phyloP scores from a whole-genome alignment of 35 echinoderm and acorn worm species.

The Holothuria glaberrima region DNA sequence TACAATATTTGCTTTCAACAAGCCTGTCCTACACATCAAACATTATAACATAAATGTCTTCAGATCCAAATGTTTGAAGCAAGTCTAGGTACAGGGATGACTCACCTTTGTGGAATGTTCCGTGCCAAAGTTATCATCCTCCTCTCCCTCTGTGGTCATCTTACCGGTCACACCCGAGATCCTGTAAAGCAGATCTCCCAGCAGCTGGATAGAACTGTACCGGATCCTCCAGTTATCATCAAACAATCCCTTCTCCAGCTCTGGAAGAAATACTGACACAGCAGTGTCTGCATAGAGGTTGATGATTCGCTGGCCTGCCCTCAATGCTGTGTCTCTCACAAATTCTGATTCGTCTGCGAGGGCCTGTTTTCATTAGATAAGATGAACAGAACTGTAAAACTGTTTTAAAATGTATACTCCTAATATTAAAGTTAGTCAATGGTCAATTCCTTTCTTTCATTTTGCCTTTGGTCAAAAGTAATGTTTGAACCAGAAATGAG shows the following conservation, averaged over 20 bases:
- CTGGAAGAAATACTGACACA: conserved; percentile 89
- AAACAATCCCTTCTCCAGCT: conserved; percentile 93
- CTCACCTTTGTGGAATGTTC: conserved; percentile 97
- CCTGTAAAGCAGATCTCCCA: conserved; percentile 90
- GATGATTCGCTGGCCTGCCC: conserved; percentile 96
- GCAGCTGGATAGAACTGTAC: conserved; percentile 88
- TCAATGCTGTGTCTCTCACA: conserved; percentile 89
- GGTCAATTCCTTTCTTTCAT: too few species aligned
- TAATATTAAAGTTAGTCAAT: too few species aligned
- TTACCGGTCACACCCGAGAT: conserved; percentile 99
- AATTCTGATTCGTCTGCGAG: conserved; percentile 96
- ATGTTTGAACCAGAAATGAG: too few species aligned
- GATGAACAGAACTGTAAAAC: background rate
- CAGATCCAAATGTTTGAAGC: too few species aligned
- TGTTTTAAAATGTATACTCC: too few species aligned
- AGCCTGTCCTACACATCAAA: too few species aligned
- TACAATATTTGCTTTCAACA: too few species aligned
- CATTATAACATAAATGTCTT: too few species aligned
- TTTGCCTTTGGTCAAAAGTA: too few species aligned
- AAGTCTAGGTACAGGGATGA: background rate
- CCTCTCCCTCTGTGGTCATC: conserved; percentile 92
- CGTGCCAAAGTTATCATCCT: conserved; percentile 99
- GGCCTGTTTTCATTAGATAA: conserved; percentile 46
- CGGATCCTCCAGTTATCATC: conserved; percentile 99
- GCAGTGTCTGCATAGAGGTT: conserved; percentile 93